A percentile compares a stretch with the other conserved stretches of the same genome.
Conservation (phyloP, 1,140 invertebrate species). For the Meloidogyne hapla region DNA sequence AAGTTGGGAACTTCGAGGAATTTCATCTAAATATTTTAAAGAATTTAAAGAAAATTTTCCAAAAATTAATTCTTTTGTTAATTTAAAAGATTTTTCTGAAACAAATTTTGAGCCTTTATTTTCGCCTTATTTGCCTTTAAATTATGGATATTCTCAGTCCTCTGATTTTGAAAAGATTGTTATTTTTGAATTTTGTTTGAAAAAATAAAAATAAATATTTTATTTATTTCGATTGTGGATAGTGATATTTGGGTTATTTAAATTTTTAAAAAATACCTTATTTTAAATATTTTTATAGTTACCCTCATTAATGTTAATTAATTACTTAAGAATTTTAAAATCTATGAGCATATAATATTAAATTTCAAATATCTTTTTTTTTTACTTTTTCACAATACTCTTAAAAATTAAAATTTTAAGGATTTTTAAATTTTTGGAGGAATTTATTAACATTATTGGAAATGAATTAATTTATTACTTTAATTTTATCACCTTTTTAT, state of each 20-base stretch:
- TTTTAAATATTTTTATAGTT: too few relatives aligned
- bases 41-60: neutral
- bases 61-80: neutral
- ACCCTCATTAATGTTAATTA: too few relatives aligned
- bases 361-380: neutral
- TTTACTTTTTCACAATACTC: neutral
- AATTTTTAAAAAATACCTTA: neutral
- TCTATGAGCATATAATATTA: too few relatives aligned
- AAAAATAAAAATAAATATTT: neutral
- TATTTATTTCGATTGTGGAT: too few relatives aligned
- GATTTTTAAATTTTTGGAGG: too few relatives aligned
- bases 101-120: constrained; percentile 2
- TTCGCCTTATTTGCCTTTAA: neutral
- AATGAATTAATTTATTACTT: too few relatives aligned
- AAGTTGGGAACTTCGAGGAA: neutral
- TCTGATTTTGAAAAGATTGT: neutral
- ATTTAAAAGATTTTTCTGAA: neutral
- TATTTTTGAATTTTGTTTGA: constrained; percentile 2
- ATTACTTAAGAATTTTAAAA: too few relatives aligned
- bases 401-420: too few relatives aligned
- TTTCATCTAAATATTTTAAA: neutral
- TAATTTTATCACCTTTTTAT: too few relatives aligned
- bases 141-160: neutral
- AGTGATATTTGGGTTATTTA: constrained; percentile 1
- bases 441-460: too few relatives aligned